Base-by-base conservation (phyloP, 2,113 vertebrate genomes). In the Rhinopomastus cyanomelas region DNA sequence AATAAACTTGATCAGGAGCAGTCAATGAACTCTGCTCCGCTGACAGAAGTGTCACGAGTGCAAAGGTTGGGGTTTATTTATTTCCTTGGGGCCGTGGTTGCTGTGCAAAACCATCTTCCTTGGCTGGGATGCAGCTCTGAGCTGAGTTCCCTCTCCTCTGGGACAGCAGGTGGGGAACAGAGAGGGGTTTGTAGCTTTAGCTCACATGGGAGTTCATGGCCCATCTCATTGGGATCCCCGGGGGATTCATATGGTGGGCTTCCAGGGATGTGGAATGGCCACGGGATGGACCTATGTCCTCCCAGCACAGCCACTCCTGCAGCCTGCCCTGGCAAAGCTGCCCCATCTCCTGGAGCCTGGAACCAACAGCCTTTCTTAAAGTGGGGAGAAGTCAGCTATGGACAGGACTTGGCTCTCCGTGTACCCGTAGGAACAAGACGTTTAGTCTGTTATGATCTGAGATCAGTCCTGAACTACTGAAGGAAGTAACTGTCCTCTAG, bases 231-330 rank as follows among this genome's bases (percentile, higher is more conserved):
- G 74, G 74, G 27, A 37, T 60, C 69, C 42, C 10, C 0, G 21
- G 27, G 37, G 48, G 5, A 61, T 21, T 22, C 36, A 21, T 3
- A 3, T 9, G 15, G 9, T 30, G 75, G 14, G 21, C 2, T 37
- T 27, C 69, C 56, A 37, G 0, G 1, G 16, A 44, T 3, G 16
- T 27, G 59, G 39, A 60, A 19, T 9, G 34, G 53, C 6, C 34
- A 3, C 17, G 6, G 67, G 39, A 17, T 21, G 79, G 44, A 42
- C 29, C 25, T 0, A 0, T 10, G 44, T 39, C 59, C 18, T 49
- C 57, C 48, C 18, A 39, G 32, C 0, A 0, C 1, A 0, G 12
- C 12, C 18, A 8, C 25, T 26, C 34, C 65, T 6, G 2, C 57
- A 76, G 64, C 39, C 69, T 8, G 14, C 44, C 81, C 52, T 29